Conservation (phyloP, 2,113 vertebrate species). For the Fregata magnificens region DNA sequence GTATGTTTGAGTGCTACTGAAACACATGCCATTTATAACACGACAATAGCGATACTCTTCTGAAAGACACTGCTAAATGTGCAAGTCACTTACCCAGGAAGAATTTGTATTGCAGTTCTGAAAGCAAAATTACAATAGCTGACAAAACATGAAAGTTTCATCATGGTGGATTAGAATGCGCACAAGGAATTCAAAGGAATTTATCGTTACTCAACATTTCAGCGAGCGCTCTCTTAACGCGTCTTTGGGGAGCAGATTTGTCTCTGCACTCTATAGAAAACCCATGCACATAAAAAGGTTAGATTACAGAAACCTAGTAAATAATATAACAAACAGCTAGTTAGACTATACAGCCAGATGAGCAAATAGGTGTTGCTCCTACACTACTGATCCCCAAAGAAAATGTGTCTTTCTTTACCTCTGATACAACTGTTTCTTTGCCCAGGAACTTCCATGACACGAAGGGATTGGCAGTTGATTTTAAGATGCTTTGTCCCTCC, state of each 20-base stretch:
- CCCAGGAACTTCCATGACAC: neutral
- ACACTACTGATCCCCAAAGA: neutral
- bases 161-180: conserved; percentile 68
- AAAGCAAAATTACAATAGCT: conserved; percentile 81
- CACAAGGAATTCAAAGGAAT: conserved; percentile 71
- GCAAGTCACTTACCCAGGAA: conserved; percentile 71
- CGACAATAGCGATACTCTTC: conserved; percentile 63
- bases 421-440: conserved; percentile 3
- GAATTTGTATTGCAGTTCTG: conserved; percentile 72
- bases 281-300: conserved; percentile 34
- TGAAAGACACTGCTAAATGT: conserved; percentile 67
- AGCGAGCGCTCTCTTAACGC: conserved; percentile 54
- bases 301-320: conserved; percentile 63
- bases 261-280: conserved; percentile 67
- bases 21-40: conserved; percentile 63
- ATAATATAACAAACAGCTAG: conserved; percentile 71
- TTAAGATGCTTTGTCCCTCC: conserved; percentile 14
- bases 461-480: neutral
- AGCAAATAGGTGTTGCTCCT: neutral
- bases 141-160: conserved; percentile 80
- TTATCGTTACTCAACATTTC: conserved; percentile 75
- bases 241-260: conserved; percentile 73
- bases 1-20: conserved; percentile 62
- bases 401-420: neutral
- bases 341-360: neutral